Percentiles rank a stretch among this genome's conserved stretches.
Conservation (phyloP, 1,140 invertebrate species). For the Whitmania pigra region DNA sequence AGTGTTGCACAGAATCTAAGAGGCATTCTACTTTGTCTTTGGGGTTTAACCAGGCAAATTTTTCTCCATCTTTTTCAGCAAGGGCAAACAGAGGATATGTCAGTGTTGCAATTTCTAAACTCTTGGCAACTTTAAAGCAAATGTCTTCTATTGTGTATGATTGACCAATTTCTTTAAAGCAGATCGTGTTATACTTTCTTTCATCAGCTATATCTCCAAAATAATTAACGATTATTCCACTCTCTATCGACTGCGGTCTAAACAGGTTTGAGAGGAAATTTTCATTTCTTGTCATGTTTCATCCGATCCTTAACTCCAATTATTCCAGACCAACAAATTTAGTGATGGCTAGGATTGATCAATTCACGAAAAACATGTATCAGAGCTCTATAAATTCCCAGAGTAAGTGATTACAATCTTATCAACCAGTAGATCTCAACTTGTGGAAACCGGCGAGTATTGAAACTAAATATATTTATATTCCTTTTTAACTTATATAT, state of each 20-base stretch:
- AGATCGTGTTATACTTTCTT: neutral
- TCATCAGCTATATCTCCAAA: neutral
- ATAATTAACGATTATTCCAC: neutral
- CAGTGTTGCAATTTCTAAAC: neutral
- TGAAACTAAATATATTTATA: no score
- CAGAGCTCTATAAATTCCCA: no score
- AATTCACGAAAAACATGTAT: no score
- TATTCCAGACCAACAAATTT: no score
- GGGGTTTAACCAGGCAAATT: neutral
- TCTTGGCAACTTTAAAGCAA: slow-evolving; percentile 4
- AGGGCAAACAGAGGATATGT: slow-evolving; percentile 5
- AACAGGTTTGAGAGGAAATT: no score
- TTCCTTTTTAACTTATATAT: no score
- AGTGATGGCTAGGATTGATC: no score
- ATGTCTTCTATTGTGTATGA: neutral
- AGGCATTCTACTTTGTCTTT: neutral
- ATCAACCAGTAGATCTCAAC: no score
- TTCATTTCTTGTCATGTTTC: no score
- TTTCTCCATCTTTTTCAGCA: neutral
- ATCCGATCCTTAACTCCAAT: no score
- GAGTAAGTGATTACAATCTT: no score
- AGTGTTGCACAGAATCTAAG: neutral
- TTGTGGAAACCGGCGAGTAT: no score
- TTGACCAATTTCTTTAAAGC: neutral
- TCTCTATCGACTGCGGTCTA: neutral